Conservation (phyloP, 30 jellyfish, hydroid and myxozoan species). For the Calvadosia cruxmelitensis region DNA sequence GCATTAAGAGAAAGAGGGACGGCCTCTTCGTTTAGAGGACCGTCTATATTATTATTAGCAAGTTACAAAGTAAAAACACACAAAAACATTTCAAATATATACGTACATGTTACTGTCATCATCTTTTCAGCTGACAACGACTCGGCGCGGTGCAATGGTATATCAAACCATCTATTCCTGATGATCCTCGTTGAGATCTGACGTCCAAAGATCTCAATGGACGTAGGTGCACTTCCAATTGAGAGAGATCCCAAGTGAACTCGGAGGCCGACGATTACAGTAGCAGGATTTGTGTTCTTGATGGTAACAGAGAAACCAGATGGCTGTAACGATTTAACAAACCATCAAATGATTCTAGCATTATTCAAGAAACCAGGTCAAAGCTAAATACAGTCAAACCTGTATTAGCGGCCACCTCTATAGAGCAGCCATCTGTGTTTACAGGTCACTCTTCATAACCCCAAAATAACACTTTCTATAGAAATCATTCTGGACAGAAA, state of each 20-base stretch:
- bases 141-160: slow-evolving; percentile 71
- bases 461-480: too few species aligned
- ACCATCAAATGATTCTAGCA: too few species aligned
- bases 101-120: slow-evolving; percentile 62
- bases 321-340: too few species aligned
- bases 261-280: slow-evolving; percentile 81
- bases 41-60: neutral
- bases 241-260: slow-evolving; percentile 80
- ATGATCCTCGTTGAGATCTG: slow-evolving; percentile 46
- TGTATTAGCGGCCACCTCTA: too few species aligned
- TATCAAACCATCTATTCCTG: slow-evolving; percentile 87
- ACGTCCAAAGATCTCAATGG: slow-evolving; percentile 76
- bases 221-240: slow-evolving; percentile 70
- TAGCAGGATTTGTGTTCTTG: slow-evolving; percentile 36
- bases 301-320: slow-evolving; percentile 65
- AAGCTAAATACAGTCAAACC: too few species aligned
- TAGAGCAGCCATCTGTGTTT: too few species aligned
- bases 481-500: too few species aligned
- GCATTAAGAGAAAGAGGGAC: too few species aligned
- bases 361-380: too few species aligned
- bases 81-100: neutral
- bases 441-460: too few species aligned
- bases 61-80: neutral
- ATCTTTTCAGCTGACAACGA: slow-evolving; percentile 59
- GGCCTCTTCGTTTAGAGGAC: too few species aligned